Base-by-base conservation (phyloP, 2,888 invertebrate genomes). In the Kuschelorhynchus macadamiae region DNA sequence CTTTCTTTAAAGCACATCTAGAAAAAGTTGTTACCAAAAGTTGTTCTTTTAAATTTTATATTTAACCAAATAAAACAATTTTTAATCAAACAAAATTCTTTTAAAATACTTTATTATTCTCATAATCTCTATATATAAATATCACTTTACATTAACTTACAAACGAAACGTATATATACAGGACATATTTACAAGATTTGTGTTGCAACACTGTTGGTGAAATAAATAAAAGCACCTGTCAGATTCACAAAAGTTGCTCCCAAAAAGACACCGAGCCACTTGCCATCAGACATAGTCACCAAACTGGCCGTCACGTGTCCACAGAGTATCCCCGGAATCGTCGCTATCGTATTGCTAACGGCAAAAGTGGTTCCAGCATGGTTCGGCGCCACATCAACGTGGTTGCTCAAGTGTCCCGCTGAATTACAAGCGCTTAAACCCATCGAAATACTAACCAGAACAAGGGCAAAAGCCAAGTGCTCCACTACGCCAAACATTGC, bases 281-380 rank as follows among this genome's bases (percentile, higher is more conserved):
- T 86, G 5, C 91, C 91, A 74, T 89, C 87, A 0, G 89, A 90
- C 60, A 89, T 87, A 0, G 88, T 89, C 9, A 92, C 92, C 67
- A 91, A 81, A 81, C 90, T 90, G 1, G 92, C 92, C 4, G 92
- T 92, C 59, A 92, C 80, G 11, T 92, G 92, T n/a, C 92, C 92
- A 77, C 91, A 91, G 32, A 91, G 82, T 52, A 92, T 91, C 8
- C 92, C 92, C 0, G 92, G 91, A 73, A 92, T 89, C 0, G 92
- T 92, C 2, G 91, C 91, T 74, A 92, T 85, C 5, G 92, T 92
- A 78, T 92, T 92, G 36, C 91, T 91, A 71, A 92, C 88, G 25
- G 92, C 91, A 81, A 92, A 92, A 14, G 92, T 91, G 56, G 91
- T 88, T 20, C 91, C 92, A 1, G 92, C 91, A 82, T 92, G 90